These are phyloP conservation scores for Dysidea cf. avara DNA, from an alignment of 37 sponge, comb jelly and placozoan genomes.

Conservation along the genomic window DNA sequence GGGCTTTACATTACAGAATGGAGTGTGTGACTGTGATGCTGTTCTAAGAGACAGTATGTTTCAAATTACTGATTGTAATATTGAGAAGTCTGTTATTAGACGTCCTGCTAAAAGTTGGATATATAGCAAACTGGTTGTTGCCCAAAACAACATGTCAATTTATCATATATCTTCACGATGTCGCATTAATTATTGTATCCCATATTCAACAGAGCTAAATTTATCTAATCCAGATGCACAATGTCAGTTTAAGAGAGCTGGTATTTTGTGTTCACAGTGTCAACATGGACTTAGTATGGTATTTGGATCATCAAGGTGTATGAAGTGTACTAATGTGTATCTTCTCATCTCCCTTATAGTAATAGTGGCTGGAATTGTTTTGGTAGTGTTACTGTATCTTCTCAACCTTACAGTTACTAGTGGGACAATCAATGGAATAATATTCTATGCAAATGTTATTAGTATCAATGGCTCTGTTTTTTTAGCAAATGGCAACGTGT, in stretches of 20 bases:
- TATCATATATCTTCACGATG: neutral
- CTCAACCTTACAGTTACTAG: too few species aligned
- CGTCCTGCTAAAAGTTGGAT: too few species aligned
- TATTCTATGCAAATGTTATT: too few species aligned
- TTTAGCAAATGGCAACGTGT: too few species aligned
- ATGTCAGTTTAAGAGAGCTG: slow-evolving; percentile 10
- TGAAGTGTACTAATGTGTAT: slow-evolving; percentile 10
- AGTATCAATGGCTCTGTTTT: too few species aligned
- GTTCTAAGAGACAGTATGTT: neutral
- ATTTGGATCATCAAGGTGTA: slow-evolving; percentile 21
- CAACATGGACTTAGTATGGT: neutral
- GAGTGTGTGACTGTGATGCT: neutral
- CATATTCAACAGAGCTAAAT: neutral
- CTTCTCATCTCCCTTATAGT: neutral
- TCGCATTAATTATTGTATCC: slow-evolving; percentile 8
- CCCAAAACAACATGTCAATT: too few species aligned
- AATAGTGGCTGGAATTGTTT: neutral
- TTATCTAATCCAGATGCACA: slow-evolving; percentile 14
- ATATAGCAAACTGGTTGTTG: too few species aligned
- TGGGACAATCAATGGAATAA: too few species aligned
- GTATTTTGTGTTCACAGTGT: slow-evolving; percentile 19
- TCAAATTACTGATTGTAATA: neutral
- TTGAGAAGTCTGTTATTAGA: too few species aligned
- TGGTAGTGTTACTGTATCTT: neutral
- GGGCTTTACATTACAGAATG: slow-evolving; percentile 2